A percentile compares a stretch with the other conserved stretches of the same genome.
Conservation (phyloP, 2,113 vertebrate species). For the Caretta caretta region DNA sequence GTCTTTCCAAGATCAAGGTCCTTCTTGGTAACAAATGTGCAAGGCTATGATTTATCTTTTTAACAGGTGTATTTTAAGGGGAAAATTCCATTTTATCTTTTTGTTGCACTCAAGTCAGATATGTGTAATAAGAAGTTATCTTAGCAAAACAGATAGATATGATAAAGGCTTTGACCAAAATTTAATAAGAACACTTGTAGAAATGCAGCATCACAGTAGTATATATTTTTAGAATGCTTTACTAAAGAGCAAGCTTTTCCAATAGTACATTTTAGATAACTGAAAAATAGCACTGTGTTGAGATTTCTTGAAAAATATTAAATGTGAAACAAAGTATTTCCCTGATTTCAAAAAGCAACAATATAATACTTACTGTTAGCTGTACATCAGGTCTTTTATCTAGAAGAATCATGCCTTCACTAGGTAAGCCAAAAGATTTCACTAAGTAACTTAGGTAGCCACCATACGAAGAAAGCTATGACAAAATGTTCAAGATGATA, state of each 20-base stretch:
- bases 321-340: neutral
- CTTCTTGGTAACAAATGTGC: slow-evolving; percentile 11
- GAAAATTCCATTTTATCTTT: neutral
- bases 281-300: neutral
- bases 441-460: slow-evolving; percentile 92
- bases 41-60: slow-evolving; percentile 15
- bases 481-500: slow-evolving; percentile 7
- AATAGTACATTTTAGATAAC: neutral
- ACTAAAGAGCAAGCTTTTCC: neutral
- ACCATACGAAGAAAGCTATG: slow-evolving; percentile 94
- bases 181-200: neutral
- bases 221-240: neutral
- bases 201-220: neutral
- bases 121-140: neutral
- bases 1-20: neutral
- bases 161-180: slow-evolving; percentile 5
- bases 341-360: neutral
- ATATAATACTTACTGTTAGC: slow-evolving; percentile 82
- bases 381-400: slow-evolving; percentile 85
- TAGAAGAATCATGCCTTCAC: slow-evolving; percentile 90
- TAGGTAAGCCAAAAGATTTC: slow-evolving; percentile 94
- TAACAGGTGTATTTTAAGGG: slow-evolving; percentile 1
- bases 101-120: neutral
- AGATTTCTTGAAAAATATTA: neutral
- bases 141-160: neutral